A percentile compares a stretch with the other conserved stretches of the same genome.
Evolutionary conservation across 2,797 vertebrate genomes (phyloP).

Genomic region (Neoniphon sammara): DNA sequence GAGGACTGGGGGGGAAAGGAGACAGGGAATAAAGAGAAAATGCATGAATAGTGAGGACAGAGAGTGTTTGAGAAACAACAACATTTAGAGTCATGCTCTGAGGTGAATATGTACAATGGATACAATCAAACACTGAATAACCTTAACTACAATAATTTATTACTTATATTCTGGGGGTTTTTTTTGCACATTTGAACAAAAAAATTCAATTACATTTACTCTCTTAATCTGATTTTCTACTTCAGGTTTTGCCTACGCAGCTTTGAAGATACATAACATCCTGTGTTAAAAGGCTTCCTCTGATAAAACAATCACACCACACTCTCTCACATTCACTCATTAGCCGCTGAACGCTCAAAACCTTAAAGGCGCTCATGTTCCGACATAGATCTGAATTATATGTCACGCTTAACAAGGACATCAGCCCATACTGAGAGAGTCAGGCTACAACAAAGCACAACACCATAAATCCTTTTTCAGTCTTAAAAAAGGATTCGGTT

Average conservation of each 20-base stretch:
- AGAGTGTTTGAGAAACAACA: background rate
- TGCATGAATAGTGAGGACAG: background rate
- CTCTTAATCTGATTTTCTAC: background rate
- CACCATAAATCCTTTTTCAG: slow-evolving; percentile 24
- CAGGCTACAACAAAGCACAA: slow-evolving; percentile 34
- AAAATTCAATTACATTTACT: background rate
- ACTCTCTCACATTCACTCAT: slow-evolving; percentile 39
- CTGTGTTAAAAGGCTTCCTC: slow-evolving; percentile 48
- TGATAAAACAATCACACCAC: slow-evolving; percentile 26
- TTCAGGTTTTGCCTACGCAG: slow-evolving; percentile 21
- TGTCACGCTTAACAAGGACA: slow-evolving; percentile 32
- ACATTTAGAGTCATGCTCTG: background rate
- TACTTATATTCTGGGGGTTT: background rate
- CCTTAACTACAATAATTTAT: background rate
- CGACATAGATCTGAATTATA: slow-evolving; percentile 31
- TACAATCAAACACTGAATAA: background rate
- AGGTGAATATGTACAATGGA: background rate
- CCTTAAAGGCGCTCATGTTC: slow-evolving; percentile 47
- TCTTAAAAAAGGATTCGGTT: slow-evolving; percentile 11
- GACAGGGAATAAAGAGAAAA: background rate
- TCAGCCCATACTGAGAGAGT: slow-evolving; percentile 7
- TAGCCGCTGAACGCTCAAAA: slow-evolving; percentile 36
- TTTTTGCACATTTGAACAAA: background rate
- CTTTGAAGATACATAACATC: slow-evolving; percentile 47
- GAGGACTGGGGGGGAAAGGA: slow-evolving; percentile 82